A percentile compares a stretch with the other conserved stretches of the same genome.
Conservation (phyloP, 2,888 invertebrate species). For the Notodromas monacha region DNA sequence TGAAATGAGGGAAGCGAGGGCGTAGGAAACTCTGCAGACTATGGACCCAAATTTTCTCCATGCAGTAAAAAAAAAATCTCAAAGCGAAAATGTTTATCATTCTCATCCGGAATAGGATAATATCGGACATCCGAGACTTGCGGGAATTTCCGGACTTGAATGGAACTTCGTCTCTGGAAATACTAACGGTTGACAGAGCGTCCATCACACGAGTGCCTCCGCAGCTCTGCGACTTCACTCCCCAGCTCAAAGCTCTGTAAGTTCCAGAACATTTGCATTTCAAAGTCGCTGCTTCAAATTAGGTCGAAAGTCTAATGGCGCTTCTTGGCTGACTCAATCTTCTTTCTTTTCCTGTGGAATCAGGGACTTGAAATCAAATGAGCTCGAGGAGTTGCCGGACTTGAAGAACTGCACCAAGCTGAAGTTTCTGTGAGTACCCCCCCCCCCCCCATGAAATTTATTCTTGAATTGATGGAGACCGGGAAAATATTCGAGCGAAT, state of each 20-base stretch:
- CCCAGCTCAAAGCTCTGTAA: slow-evolving; percentile 51
- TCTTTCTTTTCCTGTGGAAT: neutral
- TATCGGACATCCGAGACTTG: slow-evolving; percentile 51
- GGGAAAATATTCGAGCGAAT: too few species aligned
- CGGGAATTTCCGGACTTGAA: slow-evolving; percentile 47
- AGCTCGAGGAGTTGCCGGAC: slow-evolving; percentile 1
- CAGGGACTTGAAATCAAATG: slow-evolving; percentile 4
- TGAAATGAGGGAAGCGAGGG: too few species aligned
- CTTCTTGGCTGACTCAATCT: too few species aligned
- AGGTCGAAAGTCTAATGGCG: too few species aligned
- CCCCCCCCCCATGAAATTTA: too few species aligned
- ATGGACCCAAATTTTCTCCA: too few species aligned
- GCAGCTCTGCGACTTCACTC: slow-evolving; percentile 38
- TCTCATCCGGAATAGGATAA: slow-evolving; percentile 30
- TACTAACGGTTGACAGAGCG: slow-evolving; percentile 47
- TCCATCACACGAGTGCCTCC: slow-evolving; percentile 34
- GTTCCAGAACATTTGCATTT: slow-evolving; percentile 17
- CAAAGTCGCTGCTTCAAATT: too few species aligned
- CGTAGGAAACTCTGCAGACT: too few species aligned
- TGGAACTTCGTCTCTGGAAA: slow-evolving; percentile 40
- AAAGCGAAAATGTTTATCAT: too few species aligned
- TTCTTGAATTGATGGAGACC: too few species aligned
- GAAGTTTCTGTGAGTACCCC: neutral
- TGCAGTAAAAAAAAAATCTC: too few species aligned
- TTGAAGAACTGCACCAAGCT: neutral